phyloP scores from a whole-genome alignment of 2,113 vertebrate species.

The Etheostoma spectabile region DNA sequence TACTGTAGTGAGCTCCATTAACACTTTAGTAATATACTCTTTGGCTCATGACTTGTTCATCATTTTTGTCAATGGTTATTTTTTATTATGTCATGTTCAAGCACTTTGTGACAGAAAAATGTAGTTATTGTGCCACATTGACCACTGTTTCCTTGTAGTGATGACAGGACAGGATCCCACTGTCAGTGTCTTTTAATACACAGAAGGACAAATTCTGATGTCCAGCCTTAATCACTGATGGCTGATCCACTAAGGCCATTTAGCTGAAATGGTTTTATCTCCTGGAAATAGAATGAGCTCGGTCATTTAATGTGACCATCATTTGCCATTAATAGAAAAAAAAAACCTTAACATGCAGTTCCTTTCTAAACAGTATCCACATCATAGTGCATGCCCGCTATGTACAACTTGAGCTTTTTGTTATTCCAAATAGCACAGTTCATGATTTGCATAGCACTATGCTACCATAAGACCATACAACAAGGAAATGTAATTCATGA shows the following conservation, averaged over 20 bases:
- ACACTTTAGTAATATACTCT: no score
- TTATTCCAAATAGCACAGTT: slow-evolving; percentile 37
- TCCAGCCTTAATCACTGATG: not conserved
- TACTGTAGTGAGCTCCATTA: no score
- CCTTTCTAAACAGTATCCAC: not conserved
- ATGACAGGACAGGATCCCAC: not conserved
- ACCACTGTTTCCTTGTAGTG: not conserved
- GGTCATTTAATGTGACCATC: not conserved
- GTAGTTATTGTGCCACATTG: not conserved
- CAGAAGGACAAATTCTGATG: not conserved
- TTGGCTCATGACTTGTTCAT: not conserved
- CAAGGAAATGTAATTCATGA: slow-evolving; percentile 39
- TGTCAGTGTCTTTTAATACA: not conserved
- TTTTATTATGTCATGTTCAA: not conserved
- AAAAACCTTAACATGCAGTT: not conserved
- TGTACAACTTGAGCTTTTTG: not conserved
- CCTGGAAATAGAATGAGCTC: not conserved
- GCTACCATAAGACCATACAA: slow-evolving; percentile 22
- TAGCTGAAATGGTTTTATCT: not conserved
- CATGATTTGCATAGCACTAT: slow-evolving; percentile 32
- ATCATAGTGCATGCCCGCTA: not conserved
- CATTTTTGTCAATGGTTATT: not conserved
- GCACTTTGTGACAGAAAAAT: not conserved
- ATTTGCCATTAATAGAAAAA: not conserved
- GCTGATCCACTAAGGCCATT: not conserved